Percentiles rank a stretch among this genome's conserved stretches.
phyloP scores from a whole-genome alignment of 2,888 invertebrate species.

The Drosophila longiperda region DNA sequence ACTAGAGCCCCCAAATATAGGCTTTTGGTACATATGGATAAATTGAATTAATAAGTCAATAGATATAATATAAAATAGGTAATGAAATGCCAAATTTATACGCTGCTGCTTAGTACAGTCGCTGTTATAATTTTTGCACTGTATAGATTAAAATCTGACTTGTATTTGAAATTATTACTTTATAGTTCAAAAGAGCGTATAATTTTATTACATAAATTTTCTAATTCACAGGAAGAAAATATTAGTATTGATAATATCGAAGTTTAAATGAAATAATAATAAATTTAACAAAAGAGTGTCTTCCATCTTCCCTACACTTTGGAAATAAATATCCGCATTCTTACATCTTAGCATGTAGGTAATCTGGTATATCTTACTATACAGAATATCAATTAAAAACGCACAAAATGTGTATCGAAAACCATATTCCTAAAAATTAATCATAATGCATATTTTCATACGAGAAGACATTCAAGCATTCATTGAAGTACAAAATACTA shows the following conservation, averaged over 20 bases:
- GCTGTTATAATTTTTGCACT: background rate
- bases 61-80: background rate
- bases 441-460: background rate
- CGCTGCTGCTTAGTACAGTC: background rate
- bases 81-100: background rate
- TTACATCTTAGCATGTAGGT: background rate
- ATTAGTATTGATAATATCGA: background rate
- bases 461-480: conserved; percentile 15
- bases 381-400: background rate
- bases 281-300: background rate
- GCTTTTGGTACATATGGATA: background rate
- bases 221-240: background rate
- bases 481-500: background rate
- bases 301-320: background rate
- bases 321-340: background rate
- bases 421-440: background rate
- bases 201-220: background rate
- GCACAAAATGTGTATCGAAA: conserved; percentile 1
- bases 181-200: background rate
- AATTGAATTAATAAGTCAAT: background rate
- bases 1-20: background rate
- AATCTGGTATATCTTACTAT: background rate
- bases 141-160: background rate
- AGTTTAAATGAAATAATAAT: background rate
- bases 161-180: background rate